Evolutionary conservation across 1,140 invertebrate species (phyloP).

Genomic region (Zaprionus gabonicus): DNA sequence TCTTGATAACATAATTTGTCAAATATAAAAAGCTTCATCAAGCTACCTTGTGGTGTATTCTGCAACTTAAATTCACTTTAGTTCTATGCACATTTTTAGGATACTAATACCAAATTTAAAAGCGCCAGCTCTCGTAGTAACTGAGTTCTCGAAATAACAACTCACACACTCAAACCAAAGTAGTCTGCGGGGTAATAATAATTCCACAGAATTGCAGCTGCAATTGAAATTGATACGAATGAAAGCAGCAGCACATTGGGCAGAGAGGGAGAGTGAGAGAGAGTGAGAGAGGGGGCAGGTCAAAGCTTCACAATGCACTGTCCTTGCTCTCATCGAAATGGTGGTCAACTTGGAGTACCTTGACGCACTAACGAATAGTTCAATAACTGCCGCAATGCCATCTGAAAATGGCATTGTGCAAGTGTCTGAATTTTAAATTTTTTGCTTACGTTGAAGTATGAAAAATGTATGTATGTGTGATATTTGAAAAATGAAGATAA

Average conservation of each 20-base stretch:
- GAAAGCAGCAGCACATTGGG: slow-evolving; percentile 34
- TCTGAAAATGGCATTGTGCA: slow-evolving; percentile 16
- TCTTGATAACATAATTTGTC: not conserved
- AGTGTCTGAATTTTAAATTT: slow-evolving; percentile 27
- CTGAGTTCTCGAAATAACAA: not conserved
- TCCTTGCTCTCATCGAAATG: slow-evolving; percentile 26
- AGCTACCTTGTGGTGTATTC: not conserved
- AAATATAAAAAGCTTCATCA: not conserved
- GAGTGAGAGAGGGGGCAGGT: not conserved
- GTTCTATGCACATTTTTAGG: not conserved
- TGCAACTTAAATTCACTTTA: not conserved
- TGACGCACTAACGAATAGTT: slow-evolving; percentile 34
- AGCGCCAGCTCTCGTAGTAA: not conserved
- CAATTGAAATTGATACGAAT: slow-evolving; percentile 47
- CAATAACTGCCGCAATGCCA: slow-evolving; percentile 35
- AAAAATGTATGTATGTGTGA: not conserved
- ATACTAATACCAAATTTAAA: not conserved
- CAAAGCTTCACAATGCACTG: slow-evolving; percentile 26
- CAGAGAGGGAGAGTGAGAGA: not conserved
- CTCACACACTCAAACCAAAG: not conserved
- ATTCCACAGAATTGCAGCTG: slow-evolving; percentile 18
- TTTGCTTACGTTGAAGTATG: not conserved
- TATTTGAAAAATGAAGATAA: slow-evolving; percentile 1
- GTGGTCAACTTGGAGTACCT: slow-evolving; percentile 8
- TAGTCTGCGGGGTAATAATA: not conserved